These are phyloP conservation scores for Limnephilus rhombicus DNA, from an alignment of 2,888 invertebrate genomes.

Conservation along the genomic window DNA sequence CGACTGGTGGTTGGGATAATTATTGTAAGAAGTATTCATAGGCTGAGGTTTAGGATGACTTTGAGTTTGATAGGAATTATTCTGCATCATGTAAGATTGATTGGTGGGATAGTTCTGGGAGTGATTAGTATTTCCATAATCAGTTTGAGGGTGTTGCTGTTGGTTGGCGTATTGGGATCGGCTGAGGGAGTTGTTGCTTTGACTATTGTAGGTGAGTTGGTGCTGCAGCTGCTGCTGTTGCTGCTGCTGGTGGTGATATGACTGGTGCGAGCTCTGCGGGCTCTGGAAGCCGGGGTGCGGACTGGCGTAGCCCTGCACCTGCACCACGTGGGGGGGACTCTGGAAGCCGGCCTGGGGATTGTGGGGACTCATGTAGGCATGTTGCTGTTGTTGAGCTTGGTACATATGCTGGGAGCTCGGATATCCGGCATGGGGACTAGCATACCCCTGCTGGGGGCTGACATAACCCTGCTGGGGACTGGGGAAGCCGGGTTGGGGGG, in stretches of 20 bases:
- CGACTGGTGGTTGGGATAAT: slow-evolving; percentile 38
- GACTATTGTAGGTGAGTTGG: slow-evolving; percentile 59
- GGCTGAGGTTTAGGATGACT: slow-evolving; percentile 53
- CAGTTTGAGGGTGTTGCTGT: slow-evolving; percentile 58
- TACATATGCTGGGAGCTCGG: slow-evolving; percentile 70
- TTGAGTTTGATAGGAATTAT: slow-evolving; percentile 50
- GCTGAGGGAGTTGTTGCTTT: slow-evolving; percentile 52
- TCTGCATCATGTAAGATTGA: slow-evolving; percentile 55
- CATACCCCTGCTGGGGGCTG: slow-evolving; percentile 73
- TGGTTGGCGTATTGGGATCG: slow-evolving; percentile 66
- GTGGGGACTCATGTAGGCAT: slow-evolving; percentile 73
- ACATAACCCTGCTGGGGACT: slow-evolving; percentile 58
- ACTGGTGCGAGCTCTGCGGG: slow-evolving; percentile 70
- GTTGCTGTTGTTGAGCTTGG: slow-evolving; percentile 67
- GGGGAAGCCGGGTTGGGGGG: slow-evolving; percentile 65
- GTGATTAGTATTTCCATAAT: slow-evolving; percentile 65
- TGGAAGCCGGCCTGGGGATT: slow-evolving; percentile 55
- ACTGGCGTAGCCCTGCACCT: slow-evolving; percentile 71
- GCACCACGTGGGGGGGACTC: slow-evolving; percentile 68
- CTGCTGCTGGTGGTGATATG: slow-evolving; percentile 53
- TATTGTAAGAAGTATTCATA: slow-evolving; percentile 45
- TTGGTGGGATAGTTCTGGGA: slow-evolving; percentile 52
- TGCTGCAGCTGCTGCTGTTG: slow-evolving; percentile 56
- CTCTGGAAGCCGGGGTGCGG: slow-evolving; percentile 74
- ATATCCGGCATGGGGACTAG: slow-evolving; percentile 72